Evolutionary conservation across 2,113 vertebrate genomes (phyloP), one percentile per base, ranked within the genome.

Genomic region (Proteles cristata): DNA sequence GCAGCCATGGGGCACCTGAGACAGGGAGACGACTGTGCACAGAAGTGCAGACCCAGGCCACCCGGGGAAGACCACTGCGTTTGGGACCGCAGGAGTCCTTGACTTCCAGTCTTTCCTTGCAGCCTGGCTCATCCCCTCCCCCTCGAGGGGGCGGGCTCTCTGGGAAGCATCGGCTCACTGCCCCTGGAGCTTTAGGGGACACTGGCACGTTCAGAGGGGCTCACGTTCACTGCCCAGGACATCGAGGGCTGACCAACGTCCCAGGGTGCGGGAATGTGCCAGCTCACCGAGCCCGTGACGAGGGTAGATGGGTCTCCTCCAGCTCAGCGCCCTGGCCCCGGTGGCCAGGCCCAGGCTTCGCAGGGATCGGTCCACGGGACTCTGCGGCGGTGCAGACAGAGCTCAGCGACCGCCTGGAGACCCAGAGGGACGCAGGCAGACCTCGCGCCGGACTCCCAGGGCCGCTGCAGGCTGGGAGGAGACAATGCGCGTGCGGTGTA

Each of bases 401-500:
- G 33, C 55, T 23, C 0, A 11, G 68, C 11, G 25, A 35, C 21
- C 2, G 15, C 17, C 21, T 0, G 7, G n/a, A 50, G 63, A 28
- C 0, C 0, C 66, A 50, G 50, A 68, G 45, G 45, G 58, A 68
- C 58, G 28, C 8, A 2, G 3, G 58, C 74, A 25, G 43, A n/a
- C 5, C 48, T 53, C 58, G 58, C 0, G 6, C 8, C 9, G 0
- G 0, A 12, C 1, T 3, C 7, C 5, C 0, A 0, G 45, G 65
- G 93, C 43, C 0, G 6, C 58, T 3, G 58, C 35, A 8, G 77
- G 33, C 1, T 45, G 73, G 86, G 81, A 5, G 0, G 31, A 63
- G 43, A 39, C 10, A 3, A 15, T 1, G 39, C 0, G 1, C 3
- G 6, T 25, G 33, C 0, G 0, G 16, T 2, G 53, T 16, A 3